Base-by-base conservation (phyloP, 2,113 vertebrate species). In the Entosphenus tridentatus region DNA sequence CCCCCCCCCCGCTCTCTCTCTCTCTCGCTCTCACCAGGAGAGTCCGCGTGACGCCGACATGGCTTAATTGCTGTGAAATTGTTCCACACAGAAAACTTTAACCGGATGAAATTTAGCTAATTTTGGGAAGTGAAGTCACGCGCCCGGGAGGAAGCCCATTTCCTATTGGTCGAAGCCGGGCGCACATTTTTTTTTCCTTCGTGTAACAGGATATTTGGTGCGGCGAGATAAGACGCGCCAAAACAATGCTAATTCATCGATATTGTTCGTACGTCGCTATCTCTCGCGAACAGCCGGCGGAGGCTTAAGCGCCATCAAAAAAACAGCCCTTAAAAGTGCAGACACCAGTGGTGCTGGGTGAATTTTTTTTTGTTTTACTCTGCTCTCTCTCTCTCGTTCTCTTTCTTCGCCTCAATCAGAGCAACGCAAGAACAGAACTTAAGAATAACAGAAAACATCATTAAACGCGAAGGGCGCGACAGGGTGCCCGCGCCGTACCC, bases 71-170 rank as follows among this genome's bases (percentile, higher is more conserved):
- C 62, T 65, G 62, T 65, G 62, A 65, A 65, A 65, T 65, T 65
- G 62, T 65, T 65, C n/a, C 8, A 16, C 62, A 16, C 62, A 65
- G 62, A 65, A 65, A 65, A 65, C 62, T 65, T 39, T 65, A 65
- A 65, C 62, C 62, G 62, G 62, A 65, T 65, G 62, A 65, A 65
- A 65, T 65, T 65, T 65, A 65, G 62, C 62, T 65, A 65, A 65
- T 65, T 65, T 65, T 65, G 62, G 62, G 62, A 65, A 65, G 62
- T 65, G 62, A 65, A 65, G 62, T 65, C 62, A 65, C 62, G 21
- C 62, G 62, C 62, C 62, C 9, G 62, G 21, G 62, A 65, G 62
- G 62, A 65, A 65, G 62, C 62, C 21, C 21, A 65, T 65, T 65
- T 65, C 62, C 62, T 65, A 65, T 65, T 65, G 62, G 62, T 65